Evolutionary conservation across 2,888 invertebrate species (phyloP).

Genomic region (Lycaena phlaeas): DNA sequence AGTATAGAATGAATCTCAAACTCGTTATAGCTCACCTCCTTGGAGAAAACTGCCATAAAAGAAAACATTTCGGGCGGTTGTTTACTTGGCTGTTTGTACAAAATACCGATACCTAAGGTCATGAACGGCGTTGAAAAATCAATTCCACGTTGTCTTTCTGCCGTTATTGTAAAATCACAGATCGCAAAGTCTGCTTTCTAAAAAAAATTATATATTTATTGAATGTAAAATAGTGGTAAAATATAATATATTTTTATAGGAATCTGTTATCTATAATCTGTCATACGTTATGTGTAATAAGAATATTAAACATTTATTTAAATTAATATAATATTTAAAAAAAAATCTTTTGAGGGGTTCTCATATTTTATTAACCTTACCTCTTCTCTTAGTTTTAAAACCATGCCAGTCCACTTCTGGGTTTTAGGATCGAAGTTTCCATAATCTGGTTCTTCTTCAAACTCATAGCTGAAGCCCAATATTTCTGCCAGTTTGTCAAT

Average conservation of each 20-base stretch:
- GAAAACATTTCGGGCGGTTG: conserved; percentile 92
- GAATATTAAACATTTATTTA: too few relatives aligned
- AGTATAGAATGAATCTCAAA: too few relatives aligned
- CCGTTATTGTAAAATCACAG: conserved; percentile 91
- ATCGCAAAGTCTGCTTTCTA: conserved; percentile 93
- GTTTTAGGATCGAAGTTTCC: conserved; percentile 63
- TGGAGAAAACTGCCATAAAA: conserved; percentile 91
- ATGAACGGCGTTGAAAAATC: conserved; percentile 98
- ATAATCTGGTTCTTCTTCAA: conserved; percentile 80
- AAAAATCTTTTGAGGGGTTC: too few relatives aligned
- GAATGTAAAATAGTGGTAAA: too few relatives aligned
- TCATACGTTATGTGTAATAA: too few relatives aligned
- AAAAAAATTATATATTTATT: too few relatives aligned
- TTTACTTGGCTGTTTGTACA: conserved; percentile 89
- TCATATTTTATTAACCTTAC: too few relatives aligned
- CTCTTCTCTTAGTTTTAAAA: conserved; percentile 75
- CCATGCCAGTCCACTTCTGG: conserved; percentile 80
- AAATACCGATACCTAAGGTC: conserved; percentile 91
- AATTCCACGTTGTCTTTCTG: conserved; percentile 87
- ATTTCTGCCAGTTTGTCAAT: conserved; percentile 82
- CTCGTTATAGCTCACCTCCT: conserved; percentile 53
- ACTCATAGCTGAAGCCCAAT: conserved; percentile 85
- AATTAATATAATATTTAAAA: too few relatives aligned
- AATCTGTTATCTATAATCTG: too few relatives aligned
- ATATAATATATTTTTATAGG: too few relatives aligned